Conservation (phyloP, 53 echinoderm and acorn worm genomes). For the Holothuria scabra region DNA sequence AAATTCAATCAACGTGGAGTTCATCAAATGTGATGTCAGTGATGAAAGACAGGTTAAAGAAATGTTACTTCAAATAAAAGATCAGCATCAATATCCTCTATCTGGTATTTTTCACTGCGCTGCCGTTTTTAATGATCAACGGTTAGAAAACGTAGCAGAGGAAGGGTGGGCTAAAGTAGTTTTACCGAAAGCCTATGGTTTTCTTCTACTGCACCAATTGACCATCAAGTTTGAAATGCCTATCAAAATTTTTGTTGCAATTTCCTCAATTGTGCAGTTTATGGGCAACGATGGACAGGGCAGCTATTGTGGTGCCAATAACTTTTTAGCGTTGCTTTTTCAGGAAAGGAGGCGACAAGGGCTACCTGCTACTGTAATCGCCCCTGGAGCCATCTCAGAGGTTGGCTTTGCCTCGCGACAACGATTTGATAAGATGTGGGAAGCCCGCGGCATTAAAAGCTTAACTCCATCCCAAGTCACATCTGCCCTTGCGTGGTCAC, state of each 20-base stretch:
- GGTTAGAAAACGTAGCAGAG: slow-evolving; percentile 47
- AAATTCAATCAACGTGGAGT: slow-evolving; percentile 23
- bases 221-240: slow-evolving; percentile 53
- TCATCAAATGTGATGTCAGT: slow-evolving; percentile 59
- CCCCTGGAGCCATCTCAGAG: slow-evolving; percentile 54
- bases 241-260: slow-evolving; percentile 60
- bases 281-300: slow-evolving; percentile 76
- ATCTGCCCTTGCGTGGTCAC: slow-evolving; percentile 35
- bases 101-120: slow-evolving; percentile 74
- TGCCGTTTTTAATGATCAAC: slow-evolving; percentile 57
- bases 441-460: slow-evolving; percentile 52
- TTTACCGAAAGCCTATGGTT: slow-evolving; percentile 74
- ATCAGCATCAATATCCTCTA: slow-evolving; percentile 7
- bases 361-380: slow-evolving; percentile 65
- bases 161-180: slow-evolving; percentile 64
- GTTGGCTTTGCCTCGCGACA: slow-evolving; percentile 73
- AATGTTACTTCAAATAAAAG: slow-evolving; percentile 24
- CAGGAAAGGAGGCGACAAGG: slow-evolving; percentile 38
- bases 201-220: slow-evolving; percentile 67
- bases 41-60: slow-evolving; percentile 32
- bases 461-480: slow-evolving; percentile 57
- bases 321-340: slow-evolving; percentile 58
- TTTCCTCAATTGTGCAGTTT: slow-evolving; percentile 64
- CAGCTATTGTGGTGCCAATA: slow-evolving; percentile 69
- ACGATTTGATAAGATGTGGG: slow-evolving; percentile 50